Evolutionary conservation across 37 sponge, comb jelly and placozoan genomes (phyloP).

Genomic region (Eunapius fragilis): DNA sequence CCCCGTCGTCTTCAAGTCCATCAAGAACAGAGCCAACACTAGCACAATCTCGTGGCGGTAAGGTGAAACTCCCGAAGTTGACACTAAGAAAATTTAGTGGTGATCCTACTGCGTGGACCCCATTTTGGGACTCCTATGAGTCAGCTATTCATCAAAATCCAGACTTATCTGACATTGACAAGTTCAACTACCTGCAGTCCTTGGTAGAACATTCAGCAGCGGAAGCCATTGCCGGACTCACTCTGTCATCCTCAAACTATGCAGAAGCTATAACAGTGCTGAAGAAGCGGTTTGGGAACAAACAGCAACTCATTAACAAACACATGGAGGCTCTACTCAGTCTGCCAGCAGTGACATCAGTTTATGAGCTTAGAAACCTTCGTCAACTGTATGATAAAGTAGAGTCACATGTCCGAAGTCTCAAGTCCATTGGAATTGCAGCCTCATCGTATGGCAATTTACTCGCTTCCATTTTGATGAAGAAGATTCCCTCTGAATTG

Average conservation of each 20-base stretch:
- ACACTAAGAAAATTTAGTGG: too few relatives aligned
- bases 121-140: too few relatives aligned
- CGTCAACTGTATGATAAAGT: conserved; percentile 16
- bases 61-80: too few relatives aligned
- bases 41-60: too few relatives aligned
- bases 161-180: too few relatives aligned
- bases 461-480: conserved; percentile 11
- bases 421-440: conserved; percentile 19
- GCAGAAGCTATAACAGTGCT: conserved; percentile 1
- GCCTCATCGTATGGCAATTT: conserved; percentile 25
- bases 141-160: too few relatives aligned
- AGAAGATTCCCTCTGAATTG: conserved; percentile 24
- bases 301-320: conserved; percentile 7
- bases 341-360: conserved; percentile 3
- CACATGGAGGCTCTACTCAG: conserved; percentile 27
- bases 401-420: conserved; percentile 15
- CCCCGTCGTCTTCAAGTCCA: too few relatives aligned
- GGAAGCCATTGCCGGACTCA: too few relatives aligned
- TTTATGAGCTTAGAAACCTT: conserved; percentile 14
- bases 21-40: too few relatives aligned
- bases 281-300: conserved; percentile 28
- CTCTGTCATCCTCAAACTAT: conserved; percentile 16
- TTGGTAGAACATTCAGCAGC: too few relatives aligned
- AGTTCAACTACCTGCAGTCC: too few relatives aligned
- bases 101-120: too few relatives aligned